Conservation (phyloP, 2,113 vertebrate species). For the Lasiurus borealis region DNA sequence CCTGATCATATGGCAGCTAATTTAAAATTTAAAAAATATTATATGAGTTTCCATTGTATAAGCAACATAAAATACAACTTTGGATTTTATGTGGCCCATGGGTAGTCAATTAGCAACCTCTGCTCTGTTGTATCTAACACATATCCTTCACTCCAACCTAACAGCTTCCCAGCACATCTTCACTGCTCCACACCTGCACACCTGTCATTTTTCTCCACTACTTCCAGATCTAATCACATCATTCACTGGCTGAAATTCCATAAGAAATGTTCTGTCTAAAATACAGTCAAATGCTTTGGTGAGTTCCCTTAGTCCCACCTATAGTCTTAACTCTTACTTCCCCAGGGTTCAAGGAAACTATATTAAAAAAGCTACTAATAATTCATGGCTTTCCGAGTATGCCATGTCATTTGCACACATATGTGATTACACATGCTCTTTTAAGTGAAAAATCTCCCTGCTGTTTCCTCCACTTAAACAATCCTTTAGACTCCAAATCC, state of each 20-base stretch:
- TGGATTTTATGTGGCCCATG: neutral
- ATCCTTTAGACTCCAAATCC: neutral
- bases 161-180: neutral
- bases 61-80: neutral
- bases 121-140: neutral
- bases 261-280: neutral
- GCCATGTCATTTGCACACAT: neutral
- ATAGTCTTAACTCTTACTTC: neutral
- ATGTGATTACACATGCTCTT: neutral
- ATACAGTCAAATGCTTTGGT: conserved; percentile 12
- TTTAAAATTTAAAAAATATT: neutral
- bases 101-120: neutral
- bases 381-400: neutral
- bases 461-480: neutral
- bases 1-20: neutral
- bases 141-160: neutral
- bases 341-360: neutral
- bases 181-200: neutral
- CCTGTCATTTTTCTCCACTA: neutral
- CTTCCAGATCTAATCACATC: neutral
- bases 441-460: neutral
- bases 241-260: neutral
- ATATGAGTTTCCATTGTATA: neutral
- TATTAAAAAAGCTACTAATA: neutral
- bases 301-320: neutral